Base-by-base conservation (phyloP, 2,888 invertebrate genomes). In the Slavum lentiscoides region DNA sequence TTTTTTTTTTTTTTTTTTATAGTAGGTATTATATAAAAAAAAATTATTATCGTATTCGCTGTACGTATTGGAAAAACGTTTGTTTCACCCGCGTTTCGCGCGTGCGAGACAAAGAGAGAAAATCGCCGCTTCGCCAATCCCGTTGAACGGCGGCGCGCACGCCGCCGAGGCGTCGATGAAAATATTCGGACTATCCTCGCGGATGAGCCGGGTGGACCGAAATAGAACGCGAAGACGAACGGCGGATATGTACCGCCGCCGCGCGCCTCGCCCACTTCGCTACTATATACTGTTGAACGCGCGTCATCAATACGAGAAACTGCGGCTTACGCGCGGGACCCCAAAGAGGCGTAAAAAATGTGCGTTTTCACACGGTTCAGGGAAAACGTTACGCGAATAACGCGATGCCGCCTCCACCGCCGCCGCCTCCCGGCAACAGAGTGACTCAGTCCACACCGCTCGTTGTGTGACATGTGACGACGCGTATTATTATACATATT, bases 101-200 rank as follows among this genome's bases (percentile, higher is more conserved):
- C 4, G 30, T 4, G 30, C 30, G 30, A 30, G 30, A 30, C 30
- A 30, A 4, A 30, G 30, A 30, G 30, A 30, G 4, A 30, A 30
- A 30, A 30, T 4, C 30, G 30, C 30, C 30, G 30, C 4, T 30
- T 30, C 30, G 30, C 30, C 30, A 30, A 30, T 30, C 30, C 30
- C 30, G 30, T 30, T 30, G 30, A 30, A 30, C 30, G 30, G 30
- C 30, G 64, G 58, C 58, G 64, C 74, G 66, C 74, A 67, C 39
- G 61, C 59, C 70, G 62, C 62, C 72, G 75, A 66, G 58, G 75
- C 75, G 67, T 75, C 75, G 80, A 64, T 80, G 70, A 70, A 72
- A 80, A 72, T 80, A 80, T 80, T 80, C 64, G 72, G 70, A 72
- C 80, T 55, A 80, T 80, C 72, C 43, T 80, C 64, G 37, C 64